These are phyloP conservation scores for Pristionchus pacificus DNA, from an alignment of 1,140 invertebrate genomes.

Conservation along the genomic window DNA sequence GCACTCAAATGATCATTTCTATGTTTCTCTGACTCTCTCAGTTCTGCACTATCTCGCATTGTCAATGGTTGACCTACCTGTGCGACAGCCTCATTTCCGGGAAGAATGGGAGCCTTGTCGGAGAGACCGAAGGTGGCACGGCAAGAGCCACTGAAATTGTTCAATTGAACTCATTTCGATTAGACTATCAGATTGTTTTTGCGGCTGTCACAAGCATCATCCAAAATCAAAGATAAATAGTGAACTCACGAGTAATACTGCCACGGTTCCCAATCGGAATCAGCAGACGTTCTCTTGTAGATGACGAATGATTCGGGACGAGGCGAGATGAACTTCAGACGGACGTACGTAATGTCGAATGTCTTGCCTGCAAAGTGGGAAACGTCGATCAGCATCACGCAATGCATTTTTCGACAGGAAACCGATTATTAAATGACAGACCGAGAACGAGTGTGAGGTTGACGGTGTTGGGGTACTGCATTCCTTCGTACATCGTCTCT, in stretches of 20 bases:
- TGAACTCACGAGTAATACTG: conserved; percentile 77
- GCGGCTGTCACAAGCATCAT: neutral
- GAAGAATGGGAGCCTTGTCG: conserved; percentile 62
- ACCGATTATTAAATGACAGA: conserved; percentile 1
- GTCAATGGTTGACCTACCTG: conserved; percentile 58
- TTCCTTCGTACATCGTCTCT: conserved; percentile 87
- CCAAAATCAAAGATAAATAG: conserved; percentile 3
- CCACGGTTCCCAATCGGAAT: conserved; percentile 85
- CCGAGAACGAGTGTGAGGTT: conserved; percentile 81
- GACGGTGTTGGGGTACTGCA: conserved; percentile 82
- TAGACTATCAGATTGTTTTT: neutral
- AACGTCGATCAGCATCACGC: too few relatives aligned
- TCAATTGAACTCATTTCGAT: neutral
- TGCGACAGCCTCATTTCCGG: conserved; percentile 75
- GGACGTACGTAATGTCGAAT: conserved; percentile 92
- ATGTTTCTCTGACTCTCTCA: neutral
- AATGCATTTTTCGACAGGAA: conserved; percentile 64
- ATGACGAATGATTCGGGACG: conserved; percentile 94
- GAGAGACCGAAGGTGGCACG: conserved; percentile 79
- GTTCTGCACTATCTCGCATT: neutral
- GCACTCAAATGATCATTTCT: conserved; percentile 62
- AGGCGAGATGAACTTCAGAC: conserved; percentile 85
- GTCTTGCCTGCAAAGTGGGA: conserved; percentile 70
- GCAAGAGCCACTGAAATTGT: conserved; percentile 73
- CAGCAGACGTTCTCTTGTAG: conserved; percentile 73